Base-by-base conservation (phyloP, 2,797 vertebrate species). In the Chloroceryle amazona region DNA sequence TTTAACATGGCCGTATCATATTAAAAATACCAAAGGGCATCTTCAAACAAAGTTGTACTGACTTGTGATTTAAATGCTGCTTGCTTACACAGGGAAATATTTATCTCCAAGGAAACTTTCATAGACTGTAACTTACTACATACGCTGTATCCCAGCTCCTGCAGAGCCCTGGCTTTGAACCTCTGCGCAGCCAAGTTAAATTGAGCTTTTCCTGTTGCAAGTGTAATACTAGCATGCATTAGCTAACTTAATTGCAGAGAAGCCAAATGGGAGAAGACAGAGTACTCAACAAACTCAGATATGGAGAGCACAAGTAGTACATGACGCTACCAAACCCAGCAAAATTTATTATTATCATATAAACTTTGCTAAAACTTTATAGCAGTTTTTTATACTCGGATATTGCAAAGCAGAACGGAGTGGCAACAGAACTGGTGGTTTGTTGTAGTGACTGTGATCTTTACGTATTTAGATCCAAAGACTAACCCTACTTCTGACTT, bases 341-440 rank as follows among this genome's bases (percentile, higher is more conserved):
- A n/a, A 6, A 58, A 28, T 39, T 74, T 80, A 33, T 55, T 57
- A 42, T 85, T 81, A 72, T 37, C 17, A 41, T 78, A 52, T 28
- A 91, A 92, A 94, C 85, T 85, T 84, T 44, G 39, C 33, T 80
- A 62, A 89, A 84, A 74, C 81, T 75, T 26, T 49, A 41, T 42
- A 68, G 46, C 66, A 74, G 3, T 37, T 79, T 91, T 23, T 39
- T 87, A 78, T 85, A 28, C 16, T 58, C 7, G 46, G n/a, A 68
- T 74, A 42, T 11, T 84, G 41, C 73, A 61, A 81, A 93, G 22
- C 31, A 82, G 41, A 71, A 61, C 68, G 60, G 44, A 89, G 17
- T 49, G 47, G 60, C 66, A 82, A 63, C 14, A 72, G 57, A 89
- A 54, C 15, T 65, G 41, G 23, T 89, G 8, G 21, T 70, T 84